These are phyloP conservation scores for Onychomys leucogaster DNA, from an alignment of 2,797 vertebrate species.

Conservation along the genomic window DNA sequence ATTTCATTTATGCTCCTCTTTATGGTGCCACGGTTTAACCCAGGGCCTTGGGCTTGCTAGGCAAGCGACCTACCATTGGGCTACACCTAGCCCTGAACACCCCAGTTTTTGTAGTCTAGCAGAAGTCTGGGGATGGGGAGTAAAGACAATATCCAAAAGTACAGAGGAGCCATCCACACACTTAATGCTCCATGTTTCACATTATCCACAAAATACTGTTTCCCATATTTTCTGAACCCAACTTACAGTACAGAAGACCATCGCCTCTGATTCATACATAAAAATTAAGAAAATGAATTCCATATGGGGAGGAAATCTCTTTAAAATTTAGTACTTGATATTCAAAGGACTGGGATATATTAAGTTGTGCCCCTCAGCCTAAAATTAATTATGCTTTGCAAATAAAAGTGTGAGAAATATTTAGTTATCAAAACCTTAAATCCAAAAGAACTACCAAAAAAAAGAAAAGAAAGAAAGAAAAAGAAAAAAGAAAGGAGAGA, in stretches of 20 bases:
- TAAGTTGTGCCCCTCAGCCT: not conserved
- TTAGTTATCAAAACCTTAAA: conserved; percentile 9
- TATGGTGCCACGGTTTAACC: not conserved
- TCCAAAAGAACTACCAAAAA: not conserved
- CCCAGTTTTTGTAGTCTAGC: not conserved
- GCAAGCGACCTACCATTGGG: not conserved
- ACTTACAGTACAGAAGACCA: not conserved
- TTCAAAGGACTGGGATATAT: not conserved
- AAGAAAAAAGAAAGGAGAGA: not conserved
- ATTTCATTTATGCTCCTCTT: not conserved
- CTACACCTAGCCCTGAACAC: not conserved
- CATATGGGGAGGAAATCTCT: not conserved
- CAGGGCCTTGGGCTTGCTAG: not conserved
- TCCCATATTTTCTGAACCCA: not conserved
- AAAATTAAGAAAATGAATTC: not conserved
- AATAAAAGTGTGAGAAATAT: conserved; percentile 24
- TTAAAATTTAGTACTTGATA: conserved; percentile 34
- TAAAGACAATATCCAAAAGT: not conserved
- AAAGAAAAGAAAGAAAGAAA: not conserved
- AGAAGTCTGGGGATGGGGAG: not conserved
- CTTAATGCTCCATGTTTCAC: not conserved
- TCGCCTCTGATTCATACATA: not conserved
- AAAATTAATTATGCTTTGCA: conserved; percentile 17
- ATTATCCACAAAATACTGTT: conserved; percentile 4
- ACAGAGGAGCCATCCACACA: not conserved